Evolutionary conservation across 1,140 invertebrate species (phyloP).

Genomic region (Papilio polytes): DNA sequence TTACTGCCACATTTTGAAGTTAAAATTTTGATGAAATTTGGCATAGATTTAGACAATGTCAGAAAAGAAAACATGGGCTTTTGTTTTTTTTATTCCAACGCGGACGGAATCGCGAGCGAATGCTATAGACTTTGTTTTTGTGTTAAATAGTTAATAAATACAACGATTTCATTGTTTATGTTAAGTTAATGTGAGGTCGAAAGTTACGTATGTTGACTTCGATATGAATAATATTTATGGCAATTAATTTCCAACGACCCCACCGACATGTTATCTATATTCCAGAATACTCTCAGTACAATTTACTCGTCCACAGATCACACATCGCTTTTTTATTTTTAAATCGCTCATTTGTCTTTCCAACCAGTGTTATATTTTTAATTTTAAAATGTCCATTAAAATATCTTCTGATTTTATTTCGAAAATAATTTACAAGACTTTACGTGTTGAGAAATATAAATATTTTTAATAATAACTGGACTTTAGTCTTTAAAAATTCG

Average conservation of each 20-base stretch:
- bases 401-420: background rate
- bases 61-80: too few relatives aligned
- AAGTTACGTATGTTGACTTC: background rate
- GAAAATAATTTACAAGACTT: background rate
- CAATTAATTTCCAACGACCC: background rate
- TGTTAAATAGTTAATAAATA: background rate
- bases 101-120: too few relatives aligned
- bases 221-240: background rate
- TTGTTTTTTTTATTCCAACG: too few relatives aligned
- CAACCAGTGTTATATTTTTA: background rate
- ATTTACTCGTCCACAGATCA: background rate
- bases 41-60: too few relatives aligned
- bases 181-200: background rate
- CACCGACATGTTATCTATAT: background rate
- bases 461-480: background rate
- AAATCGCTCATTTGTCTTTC: background rate
- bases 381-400: conserved; percentile 2
- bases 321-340: background rate
- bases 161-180: background rate
- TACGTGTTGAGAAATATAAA: conserved; percentile 20
- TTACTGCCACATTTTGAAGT: too few relatives aligned
- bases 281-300: conserved; percentile 1
- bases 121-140: too few relatives aligned
- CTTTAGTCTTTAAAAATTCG: background rate
- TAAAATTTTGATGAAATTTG: too few relatives aligned